Evolutionary conservation across 2,888 invertebrate species (phyloP).

Genomic region (Diaperis boleti): DNA sequence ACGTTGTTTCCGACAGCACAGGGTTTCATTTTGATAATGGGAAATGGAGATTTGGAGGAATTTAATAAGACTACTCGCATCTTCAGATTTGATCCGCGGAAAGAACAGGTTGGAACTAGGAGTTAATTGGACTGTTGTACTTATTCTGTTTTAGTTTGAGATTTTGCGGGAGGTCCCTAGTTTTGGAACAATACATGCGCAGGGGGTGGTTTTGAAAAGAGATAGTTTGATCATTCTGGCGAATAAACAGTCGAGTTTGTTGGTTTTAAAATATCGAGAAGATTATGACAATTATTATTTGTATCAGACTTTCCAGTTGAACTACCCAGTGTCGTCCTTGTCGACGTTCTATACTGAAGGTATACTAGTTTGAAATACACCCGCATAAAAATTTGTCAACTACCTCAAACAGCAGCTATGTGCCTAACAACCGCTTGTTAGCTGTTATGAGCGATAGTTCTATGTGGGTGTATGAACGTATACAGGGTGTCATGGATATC

Average conservation of each 20-base stretch:
- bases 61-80: slow-evolving; percentile 49
- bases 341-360: slow-evolving; percentile 61
- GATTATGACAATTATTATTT: slow-evolving; percentile 59
- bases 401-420: too few species aligned
- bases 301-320: slow-evolving; percentile 58
- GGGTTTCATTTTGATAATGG: slow-evolving; percentile 59
- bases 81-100: slow-evolving; percentile 53
- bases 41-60: slow-evolving; percentile 39
- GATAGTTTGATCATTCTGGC: slow-evolving; percentile 60
- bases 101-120: slow-evolving; percentile 51
- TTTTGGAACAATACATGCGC: slow-evolving; percentile 56
- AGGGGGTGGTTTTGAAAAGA: slow-evolving; percentile 55
- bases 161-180: slow-evolving; percentile 55
- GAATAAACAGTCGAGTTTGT: slow-evolving; percentile 52
- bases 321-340: slow-evolving; percentile 55
- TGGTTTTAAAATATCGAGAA: slow-evolving; percentile 59
- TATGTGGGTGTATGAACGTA: too few species aligned
- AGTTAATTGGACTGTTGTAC: background rate
- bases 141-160: slow-evolving; percentile 56
- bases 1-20: slow-evolving; percentile 59
- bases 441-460: too few species aligned
- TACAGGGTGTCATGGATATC: too few species aligned
- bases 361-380: slow-evolving; percentile 43
- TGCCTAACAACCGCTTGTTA: too few species aligned
- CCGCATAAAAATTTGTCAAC: too few species aligned